Percentiles rank a stretch among this genome's conserved stretches.
Evolutionary conservation across 2,113 vertebrate species (phyloP).

Genomic region (Misgurnus mizolepis): DNA sequence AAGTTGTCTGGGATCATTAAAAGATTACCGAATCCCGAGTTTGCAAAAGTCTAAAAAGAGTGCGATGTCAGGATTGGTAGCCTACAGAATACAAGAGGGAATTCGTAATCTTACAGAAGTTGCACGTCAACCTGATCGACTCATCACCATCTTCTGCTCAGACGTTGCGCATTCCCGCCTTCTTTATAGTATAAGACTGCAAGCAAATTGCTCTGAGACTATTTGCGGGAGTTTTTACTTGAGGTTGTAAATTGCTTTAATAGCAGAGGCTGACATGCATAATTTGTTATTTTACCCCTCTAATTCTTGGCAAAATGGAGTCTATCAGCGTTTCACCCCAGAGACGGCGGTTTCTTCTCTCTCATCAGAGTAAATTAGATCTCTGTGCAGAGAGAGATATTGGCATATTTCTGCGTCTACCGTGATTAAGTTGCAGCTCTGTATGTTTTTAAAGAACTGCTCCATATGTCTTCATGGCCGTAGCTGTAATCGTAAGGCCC

Average conservation of each 20-base stretch:
- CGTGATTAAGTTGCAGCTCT: slow-evolving; percentile 1
- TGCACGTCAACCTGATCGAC: background rate
- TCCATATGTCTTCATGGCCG: background rate
- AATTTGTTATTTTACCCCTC: slow-evolving; percentile 38
- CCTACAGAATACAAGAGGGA: slow-evolving; percentile 23
- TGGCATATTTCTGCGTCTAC: slow-evolving; percentile 6
- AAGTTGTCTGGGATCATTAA: background rate
- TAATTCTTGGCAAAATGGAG: slow-evolving; percentile 37
- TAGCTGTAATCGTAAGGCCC: background rate
- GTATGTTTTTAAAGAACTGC: background rate
- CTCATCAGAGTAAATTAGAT: slow-evolving; percentile 22
- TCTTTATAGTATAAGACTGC: slow-evolving; percentile 21
- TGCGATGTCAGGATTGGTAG: slow-evolving; percentile 7
- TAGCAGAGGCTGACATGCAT: slow-evolving; percentile 36
- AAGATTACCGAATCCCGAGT: background rate
- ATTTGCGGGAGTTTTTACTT: slow-evolving; percentile 39
- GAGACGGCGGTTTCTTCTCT: background rate
- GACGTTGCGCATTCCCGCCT: background rate
- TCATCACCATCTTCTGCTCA: slow-evolving; percentile 12
- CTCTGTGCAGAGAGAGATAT: background rate
- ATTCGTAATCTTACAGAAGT: background rate
- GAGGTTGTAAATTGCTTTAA: slow-evolving; percentile 51
- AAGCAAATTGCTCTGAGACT: slow-evolving; percentile 40
- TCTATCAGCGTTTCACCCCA: slow-evolving; percentile 28
- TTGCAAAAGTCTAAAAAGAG: background rate